phyloP scores from a whole-genome alignment of 2,888 invertebrate species.

The Lagria hirta region DNA sequence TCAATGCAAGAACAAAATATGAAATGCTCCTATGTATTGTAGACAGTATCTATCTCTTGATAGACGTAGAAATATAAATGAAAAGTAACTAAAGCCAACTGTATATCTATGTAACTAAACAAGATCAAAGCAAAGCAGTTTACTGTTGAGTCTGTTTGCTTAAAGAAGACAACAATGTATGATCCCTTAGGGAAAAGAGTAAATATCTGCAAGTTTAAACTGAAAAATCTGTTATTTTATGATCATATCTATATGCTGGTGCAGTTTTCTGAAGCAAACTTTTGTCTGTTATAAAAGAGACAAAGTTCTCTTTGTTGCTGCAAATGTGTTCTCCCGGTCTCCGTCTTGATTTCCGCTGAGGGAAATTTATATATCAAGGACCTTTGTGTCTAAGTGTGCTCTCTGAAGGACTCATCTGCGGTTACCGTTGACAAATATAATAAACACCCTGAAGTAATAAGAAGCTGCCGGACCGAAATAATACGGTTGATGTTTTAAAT shows the following conservation, averaged over 20 bases:
- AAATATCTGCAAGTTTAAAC: too few relatives aligned
- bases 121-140: too few relatives aligned
- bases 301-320: constrained; percentile 47
- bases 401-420: constrained; percentile 30
- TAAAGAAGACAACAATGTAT: too few relatives aligned
- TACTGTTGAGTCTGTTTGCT: too few relatives aligned
- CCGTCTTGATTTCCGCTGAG: constrained; percentile 50
- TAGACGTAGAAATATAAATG: too few relatives aligned
- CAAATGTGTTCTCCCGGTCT: constrained; percentile 45
- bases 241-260: constrained; percentile 42
- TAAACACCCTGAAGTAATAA: constrained; percentile 27
- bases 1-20: too few relatives aligned
- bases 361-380: constrained; percentile 49
- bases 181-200: too few relatives aligned
- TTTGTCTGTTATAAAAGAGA: constrained; percentile 45
- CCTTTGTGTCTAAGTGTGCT: constrained; percentile 31
- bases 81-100: too few relatives aligned
- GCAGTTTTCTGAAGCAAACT: too few relatives aligned
- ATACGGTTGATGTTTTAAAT: constrained; percentile 3
- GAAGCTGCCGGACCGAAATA: constrained; percentile 15
- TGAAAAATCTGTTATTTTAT: constrained; percentile 47
- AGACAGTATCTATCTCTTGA: too few relatives aligned
- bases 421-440: constrained; percentile 28
- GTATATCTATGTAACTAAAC: too few relatives aligned
- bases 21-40: too few relatives aligned